A percentile compares a stretch with the other conserved stretches of the same genome.
phyloP scores from a whole-genome alignment of 2,113 vertebrate genomes.

The Grammomys dolichurus region DNA sequence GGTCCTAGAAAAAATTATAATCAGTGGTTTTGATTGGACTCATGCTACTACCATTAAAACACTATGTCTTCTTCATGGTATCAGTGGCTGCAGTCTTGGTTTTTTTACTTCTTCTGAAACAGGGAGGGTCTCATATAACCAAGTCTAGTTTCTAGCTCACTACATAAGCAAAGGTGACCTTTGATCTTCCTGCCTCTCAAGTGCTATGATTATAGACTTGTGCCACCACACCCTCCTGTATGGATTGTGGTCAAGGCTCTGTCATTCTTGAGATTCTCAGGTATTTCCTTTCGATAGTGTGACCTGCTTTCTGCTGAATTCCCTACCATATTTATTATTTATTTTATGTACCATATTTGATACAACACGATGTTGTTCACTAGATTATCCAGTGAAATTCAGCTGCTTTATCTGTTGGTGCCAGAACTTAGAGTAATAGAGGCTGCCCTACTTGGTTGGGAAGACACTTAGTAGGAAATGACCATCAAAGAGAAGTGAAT shows the following conservation, averaged over 20 bases:
- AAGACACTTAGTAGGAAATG: neutral
- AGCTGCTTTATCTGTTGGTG: neutral
- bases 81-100: accelerated
- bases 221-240: neutral
- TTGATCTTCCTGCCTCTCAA: neutral
- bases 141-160: neutral
- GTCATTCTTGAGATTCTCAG: neutral
- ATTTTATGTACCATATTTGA: neutral
- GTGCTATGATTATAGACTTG: neutral
- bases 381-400: neutral
- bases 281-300: neutral
- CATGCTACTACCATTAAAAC: neutral
- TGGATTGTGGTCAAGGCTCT: neutral
- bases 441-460: neutral
- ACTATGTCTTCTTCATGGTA: neutral
- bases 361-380: neutral
- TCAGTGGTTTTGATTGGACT: neutral
- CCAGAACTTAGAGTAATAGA: neutral
- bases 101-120: neutral
- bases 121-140: neutral
- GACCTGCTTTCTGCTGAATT: neutral
- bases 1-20: neutral
- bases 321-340: neutral
- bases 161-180: neutral
- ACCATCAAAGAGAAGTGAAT: neutral